Base-by-base conservation (phyloP, 2,113 vertebrate species). In the Anser cygnoides region DNA sequence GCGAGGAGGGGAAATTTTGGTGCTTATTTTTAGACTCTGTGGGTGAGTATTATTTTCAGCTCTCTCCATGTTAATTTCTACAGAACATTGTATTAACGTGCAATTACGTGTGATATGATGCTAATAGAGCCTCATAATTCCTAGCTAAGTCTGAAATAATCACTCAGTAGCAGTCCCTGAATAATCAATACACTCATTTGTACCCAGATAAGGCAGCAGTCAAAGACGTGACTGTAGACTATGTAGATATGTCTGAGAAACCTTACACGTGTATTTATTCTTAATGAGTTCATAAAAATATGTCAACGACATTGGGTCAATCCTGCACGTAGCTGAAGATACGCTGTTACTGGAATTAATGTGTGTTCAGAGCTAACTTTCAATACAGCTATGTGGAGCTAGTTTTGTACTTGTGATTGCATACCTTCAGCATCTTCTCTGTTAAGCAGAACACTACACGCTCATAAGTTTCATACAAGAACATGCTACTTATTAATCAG, bases 1-100 rank as follows among this genome's bases (percentile, higher is more conserved):
- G 81, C 37, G 37, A 92, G 94, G 97, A 96, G 92, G 96, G 96
- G 96, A 96, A 97, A 96, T 95, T 97, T 96, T 33, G 22, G 37
- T 89, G 68, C 90, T 91, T 97, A 96, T 97, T 97, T 96, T 97
- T 97, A 97, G 96, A 92, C 63, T 94, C 73, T 6, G 95, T 96
- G 96, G 96, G 97, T 93, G 94, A 93, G 90, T 94, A 92, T 94
- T 97, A 87, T 95, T 95, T 96, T 95, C 92, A 86, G 85, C 90
- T 86, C 92, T 89, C 61, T 93, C 81, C 94, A 14, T 92, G 93
- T 95, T 96, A 87, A 94, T 92, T 95, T 89, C 92, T 95, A 74
- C 84, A 89, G 95, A 96, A 97, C 82, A 77, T 16, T 4, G 62
- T 82, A 92, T 81, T 91, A 94, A 92, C 5, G 0, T 95, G 87